Conservation (phyloP, 2,888 invertebrate genomes). For the Andricus curvator region DNA sequence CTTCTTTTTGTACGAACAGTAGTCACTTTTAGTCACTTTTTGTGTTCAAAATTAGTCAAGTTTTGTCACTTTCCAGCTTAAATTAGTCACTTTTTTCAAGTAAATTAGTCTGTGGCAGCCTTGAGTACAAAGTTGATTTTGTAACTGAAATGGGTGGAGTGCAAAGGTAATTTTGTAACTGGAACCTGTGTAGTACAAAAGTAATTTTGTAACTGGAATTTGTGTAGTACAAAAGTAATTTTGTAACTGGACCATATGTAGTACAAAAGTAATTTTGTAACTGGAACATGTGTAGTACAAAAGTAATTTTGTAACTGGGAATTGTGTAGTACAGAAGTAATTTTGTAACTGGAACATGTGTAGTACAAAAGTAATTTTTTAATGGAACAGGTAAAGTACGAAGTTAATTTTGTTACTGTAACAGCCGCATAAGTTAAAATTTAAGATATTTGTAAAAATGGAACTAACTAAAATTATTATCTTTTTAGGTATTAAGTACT, state of each 20-base stretch:
- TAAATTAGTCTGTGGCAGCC: no score
- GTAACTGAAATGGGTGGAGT: not conserved
- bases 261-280: not conserved
- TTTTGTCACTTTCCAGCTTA: no score
- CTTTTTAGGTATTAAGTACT: not conserved
- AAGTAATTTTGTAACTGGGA: not conserved
- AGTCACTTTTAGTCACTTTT: no score
- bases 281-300: not conserved
- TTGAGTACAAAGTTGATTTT: not conserved
- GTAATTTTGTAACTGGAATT: not conserved
- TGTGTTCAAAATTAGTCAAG: no score
- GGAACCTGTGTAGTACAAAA: not conserved
- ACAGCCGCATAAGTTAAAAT: not conserved
- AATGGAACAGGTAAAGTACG: not conserved
- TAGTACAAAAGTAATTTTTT: not conserved
- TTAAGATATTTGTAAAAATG: not conserved
- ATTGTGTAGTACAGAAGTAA: not conserved
- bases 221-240: no score
- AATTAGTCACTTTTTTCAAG: no score
- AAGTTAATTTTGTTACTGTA: not conserved
- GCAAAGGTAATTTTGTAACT: not conserved
- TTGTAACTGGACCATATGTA: not conserved
- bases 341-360: not conserved
- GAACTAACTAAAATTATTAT: not conserved
- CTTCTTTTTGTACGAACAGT: no score